phyloP scores from a whole-genome alignment of 2,888 invertebrate genomes.

The Acanthacorydalis orientalis region DNA sequence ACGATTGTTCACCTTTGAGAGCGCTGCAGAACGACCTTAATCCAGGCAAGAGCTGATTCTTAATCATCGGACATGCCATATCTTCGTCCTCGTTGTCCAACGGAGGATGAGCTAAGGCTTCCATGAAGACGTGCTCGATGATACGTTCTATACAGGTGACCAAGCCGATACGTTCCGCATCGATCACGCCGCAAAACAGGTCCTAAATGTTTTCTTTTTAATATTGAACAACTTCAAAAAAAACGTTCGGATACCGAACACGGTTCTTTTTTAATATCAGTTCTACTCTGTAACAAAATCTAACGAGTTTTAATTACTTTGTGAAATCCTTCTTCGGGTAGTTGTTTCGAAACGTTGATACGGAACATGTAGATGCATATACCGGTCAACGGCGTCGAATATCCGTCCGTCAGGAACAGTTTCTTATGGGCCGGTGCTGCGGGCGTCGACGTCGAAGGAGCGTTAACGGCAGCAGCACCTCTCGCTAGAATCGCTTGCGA shows the following conservation, averaged over 20 bases:
- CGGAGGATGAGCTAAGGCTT: constrained; percentile 68
- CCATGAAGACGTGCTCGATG: constrained; percentile 80
- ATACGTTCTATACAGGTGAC: constrained; percentile 77
- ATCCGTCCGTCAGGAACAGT: constrained; percentile 70
- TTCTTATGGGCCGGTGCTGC: constrained; percentile 44
- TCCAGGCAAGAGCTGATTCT: constrained; percentile 67
- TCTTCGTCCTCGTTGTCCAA: constrained; percentile 69
- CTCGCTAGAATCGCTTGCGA: background rate
- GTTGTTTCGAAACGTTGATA: constrained; percentile 64
- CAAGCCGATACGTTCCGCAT: constrained; percentile 60
- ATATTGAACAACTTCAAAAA: no score
- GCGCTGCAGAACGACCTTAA: constrained; percentile 77
- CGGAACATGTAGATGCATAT: constrained; percentile 75
- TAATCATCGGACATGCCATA: constrained; percentile 60
- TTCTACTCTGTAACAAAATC: background rate
- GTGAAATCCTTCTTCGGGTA: constrained; percentile 87
- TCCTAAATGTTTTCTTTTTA: constrained; percentile 16
- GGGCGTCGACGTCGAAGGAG: constrained; percentile 16
- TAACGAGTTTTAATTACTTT: constrained; percentile 43
- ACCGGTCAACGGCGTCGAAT: constrained; percentile 64
- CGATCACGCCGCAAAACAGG: constrained; percentile 61
- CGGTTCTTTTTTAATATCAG: no score
- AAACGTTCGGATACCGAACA: no score
- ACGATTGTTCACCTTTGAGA: constrained; percentile 52
- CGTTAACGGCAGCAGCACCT: background rate